phyloP scores from a whole-genome alignment of 2,113 vertebrate species.

The Pelecanus crispus region DNA sequence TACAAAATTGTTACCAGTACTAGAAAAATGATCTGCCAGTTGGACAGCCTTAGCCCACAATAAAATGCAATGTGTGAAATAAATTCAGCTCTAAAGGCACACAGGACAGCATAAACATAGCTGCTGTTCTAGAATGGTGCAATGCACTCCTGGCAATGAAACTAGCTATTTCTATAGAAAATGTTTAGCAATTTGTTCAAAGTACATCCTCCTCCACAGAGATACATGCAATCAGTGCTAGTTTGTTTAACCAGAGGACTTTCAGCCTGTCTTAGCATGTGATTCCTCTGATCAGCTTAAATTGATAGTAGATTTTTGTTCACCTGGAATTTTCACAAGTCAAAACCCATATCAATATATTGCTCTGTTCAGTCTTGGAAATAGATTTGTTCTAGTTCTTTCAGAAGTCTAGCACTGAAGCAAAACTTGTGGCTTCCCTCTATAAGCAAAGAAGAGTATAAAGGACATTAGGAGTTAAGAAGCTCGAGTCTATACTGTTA shows the following conservation, averaged over 20 bases:
- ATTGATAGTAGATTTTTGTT: not conserved
- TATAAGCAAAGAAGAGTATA: not conserved
- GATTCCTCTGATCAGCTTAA: not conserved
- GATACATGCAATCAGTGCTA: rapidly evolving
- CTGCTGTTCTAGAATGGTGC: not conserved
- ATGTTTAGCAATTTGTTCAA: not conserved
- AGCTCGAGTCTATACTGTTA: not conserved
- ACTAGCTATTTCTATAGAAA: not conserved
- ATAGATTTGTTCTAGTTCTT: not conserved
- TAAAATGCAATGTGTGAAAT: not conserved
- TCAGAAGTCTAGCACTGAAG: rapidly evolving
- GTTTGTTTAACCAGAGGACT: not conserved
- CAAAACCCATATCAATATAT: not conserved
- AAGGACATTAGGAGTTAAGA: not conserved
- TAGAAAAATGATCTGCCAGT: not conserved
- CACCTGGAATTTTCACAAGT: not conserved
- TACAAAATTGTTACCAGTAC: not conserved
- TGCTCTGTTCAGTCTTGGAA: not conserved
- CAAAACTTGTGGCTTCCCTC: not conserved
- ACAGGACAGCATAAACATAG: not conserved
- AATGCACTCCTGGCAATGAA: not conserved
- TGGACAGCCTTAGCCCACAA: not conserved
- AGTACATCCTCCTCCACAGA: not conserved
- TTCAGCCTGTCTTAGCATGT: not conserved
- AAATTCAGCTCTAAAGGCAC: not conserved